Evolutionary conservation across 1,140 invertebrate genomes (phyloP).

Genomic region (Monomorium pharaonis): DNA sequence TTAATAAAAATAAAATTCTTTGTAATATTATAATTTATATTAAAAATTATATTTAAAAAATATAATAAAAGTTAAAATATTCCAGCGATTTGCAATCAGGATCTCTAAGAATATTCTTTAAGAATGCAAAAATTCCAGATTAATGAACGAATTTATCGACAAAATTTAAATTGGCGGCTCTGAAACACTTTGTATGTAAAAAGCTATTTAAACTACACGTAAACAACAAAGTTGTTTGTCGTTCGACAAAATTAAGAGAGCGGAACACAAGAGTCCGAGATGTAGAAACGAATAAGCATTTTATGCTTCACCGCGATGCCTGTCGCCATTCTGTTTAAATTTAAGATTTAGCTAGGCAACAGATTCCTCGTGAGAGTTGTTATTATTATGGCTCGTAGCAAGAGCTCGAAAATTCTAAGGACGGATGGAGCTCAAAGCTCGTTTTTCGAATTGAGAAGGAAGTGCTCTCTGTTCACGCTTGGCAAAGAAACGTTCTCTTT

Average conservation of each 20-base stretch:
- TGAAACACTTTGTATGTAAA: background rate
- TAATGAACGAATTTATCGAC: background rate
- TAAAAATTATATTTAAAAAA: too few species aligned
- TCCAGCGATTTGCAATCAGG: background rate
- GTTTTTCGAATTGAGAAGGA: conserved; percentile 52
- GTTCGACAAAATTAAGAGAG: background rate
- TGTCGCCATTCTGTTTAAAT: conserved; percentile 67
- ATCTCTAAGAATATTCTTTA: background rate
- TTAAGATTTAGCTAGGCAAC: conserved; percentile 64
- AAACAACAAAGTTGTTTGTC: background rate
- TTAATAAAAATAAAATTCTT: too few species aligned
- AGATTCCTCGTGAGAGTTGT: conserved; percentile 63
- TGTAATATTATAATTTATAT: too few species aligned
- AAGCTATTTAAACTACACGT: background rate
- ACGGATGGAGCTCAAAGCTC: conserved; percentile 44
- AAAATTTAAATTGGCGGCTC: background rate
- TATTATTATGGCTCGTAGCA: conserved; percentile 69
- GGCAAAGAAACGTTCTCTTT: conserved; percentile 23
- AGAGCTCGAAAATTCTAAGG: conserved; percentile 42
- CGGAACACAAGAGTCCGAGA: background rate
- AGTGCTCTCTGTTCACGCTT: conserved; percentile 33
- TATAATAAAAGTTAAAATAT: background rate
- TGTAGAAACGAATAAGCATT: conserved; percentile 23
- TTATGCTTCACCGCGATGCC: conserved; percentile 20
- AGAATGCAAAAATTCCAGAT: too few species aligned